Evolutionary conservation across 2,113 vertebrate species (phyloP), one percentile per base, ranked within the genome.

Genomic region (Malaclemys terrapin): DNA sequence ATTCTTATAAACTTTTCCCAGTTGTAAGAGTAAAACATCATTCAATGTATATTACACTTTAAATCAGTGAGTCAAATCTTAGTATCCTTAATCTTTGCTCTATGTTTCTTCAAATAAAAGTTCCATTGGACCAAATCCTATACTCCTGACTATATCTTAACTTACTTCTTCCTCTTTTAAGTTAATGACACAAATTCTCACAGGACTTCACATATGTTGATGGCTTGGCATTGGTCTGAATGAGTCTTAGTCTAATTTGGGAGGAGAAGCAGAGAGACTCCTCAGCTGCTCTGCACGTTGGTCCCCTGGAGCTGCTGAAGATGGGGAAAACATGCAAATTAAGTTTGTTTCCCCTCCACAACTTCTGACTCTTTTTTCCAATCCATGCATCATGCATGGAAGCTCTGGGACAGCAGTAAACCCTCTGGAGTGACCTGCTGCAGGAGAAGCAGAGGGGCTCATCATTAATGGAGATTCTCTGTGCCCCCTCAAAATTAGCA

Each of bases 381-480:
- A 3, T 4, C 80, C 16, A 1, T 12, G 19, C n/a, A 27, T 49
- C 50, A 52, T 50, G 65, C 59, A 56, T 10, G 10, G 27, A 83
- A 20, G 6, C 3, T 92, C 17, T 65, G 52, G 7, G 84, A 42
- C 10, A 91, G 47, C 9, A 22, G 42, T 82, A 92, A 91, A 89
- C 45, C 81, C 45, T 25, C 22, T 45, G 42, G 11, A 84, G 19
- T 62, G 90, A 57, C 9, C 2, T 35, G 3, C 25, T 27, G 35
- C 38, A 1, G 3, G 6, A 4, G 1, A 42, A 27, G 6, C 24
- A 14, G 25, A 76, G 8, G 2, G 29, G 0, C 0, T 31, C 7
- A 89, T 65, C 12, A 87, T 54, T 6, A 91, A 52, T 0, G 35
- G 2, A 14, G 25, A 45, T 72, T 50, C 80, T 75, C 8, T 89